Evolutionary conservation across 2,888 invertebrate species (phyloP), one percentile per base, ranked within the genome.

Genomic region (Drosophila austrosaltans): DNA sequence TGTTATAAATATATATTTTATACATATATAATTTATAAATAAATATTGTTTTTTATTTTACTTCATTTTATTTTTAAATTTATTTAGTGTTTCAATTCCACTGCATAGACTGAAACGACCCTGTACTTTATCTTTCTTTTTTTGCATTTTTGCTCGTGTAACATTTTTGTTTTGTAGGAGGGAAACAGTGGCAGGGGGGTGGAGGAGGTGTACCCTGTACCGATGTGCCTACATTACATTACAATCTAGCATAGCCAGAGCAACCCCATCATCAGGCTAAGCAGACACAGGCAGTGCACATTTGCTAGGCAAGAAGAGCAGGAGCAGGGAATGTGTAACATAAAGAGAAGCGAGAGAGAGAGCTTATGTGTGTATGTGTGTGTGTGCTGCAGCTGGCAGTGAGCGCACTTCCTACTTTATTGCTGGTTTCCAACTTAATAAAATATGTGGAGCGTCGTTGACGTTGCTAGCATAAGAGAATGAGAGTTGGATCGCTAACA

Each of bases 361-460:
- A 22, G 36, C 69, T 57, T 65, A 59, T 42, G 56, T 58, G 68
- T 12, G 66, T 61, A 59, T 22, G 40, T 56, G 32, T 48, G 65
- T 28, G 61, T 69, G 66, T 63, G 60, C 76, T 87, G 84, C 81
- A 87, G 82, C 81, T 84, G 82, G 87, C 77, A 81, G 48, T 22
- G 48, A 48, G 63, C 62, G 82, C 74, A 64, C 65, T 87, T 81
- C 82, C 82, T 84, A 81, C 82, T 81, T 84, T 87, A 87, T 87
- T 87, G 84, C 81, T 84, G 81, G 81, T 87, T 82, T 82, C 61
- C 69, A 84, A 77, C 81, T 79, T 72, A 79, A 87, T 81, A 81
- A 81, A 87, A 87, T 81, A 84, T 87, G 79, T 81, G 82, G 85
- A 86, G 76, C 87, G 72, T 63, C 87, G 72, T 63, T 76, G 66